Percentiles rank a stretch among this genome's conserved stretches.
Conservation (phyloP, 1,140 invertebrate species). For the Bombus ignitus region DNA sequence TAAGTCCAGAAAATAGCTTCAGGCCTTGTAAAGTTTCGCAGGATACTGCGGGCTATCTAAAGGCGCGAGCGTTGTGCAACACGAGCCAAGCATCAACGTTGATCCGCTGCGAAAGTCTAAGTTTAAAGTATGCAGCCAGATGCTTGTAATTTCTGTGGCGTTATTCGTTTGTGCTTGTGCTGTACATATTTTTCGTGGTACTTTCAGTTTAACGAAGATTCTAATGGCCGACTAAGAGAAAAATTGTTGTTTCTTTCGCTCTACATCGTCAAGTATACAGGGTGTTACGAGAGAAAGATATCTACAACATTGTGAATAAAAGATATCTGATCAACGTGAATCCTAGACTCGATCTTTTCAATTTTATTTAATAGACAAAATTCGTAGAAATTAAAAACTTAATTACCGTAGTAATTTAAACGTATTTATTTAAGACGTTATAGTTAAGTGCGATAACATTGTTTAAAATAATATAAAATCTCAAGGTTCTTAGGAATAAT, state of each 20-base stretch:
- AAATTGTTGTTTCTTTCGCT: too few species aligned
- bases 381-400: too few species aligned
- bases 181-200: too few species aligned
- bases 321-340: too few species aligned
- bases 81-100: not conserved
- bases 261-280: too few species aligned
- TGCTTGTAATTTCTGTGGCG: not conserved
- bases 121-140: not conserved
- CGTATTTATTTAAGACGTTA: too few species aligned
- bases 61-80: slow-evolving; percentile 1
- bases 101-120: not conserved
- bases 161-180: not conserved
- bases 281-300: not conserved
- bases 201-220: not conserved
- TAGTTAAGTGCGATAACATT: too few species aligned
- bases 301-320: not conserved
- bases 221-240: not conserved
- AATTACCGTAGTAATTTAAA: too few species aligned
- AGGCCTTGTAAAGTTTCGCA: slow-evolving; percentile 26
- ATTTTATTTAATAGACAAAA: too few species aligned
- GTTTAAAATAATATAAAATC: too few species aligned
- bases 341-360: too few species aligned
- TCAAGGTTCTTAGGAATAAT: too few species aligned
- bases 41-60: not conserved
- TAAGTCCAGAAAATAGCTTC: slow-evolving; percentile 33